Evolutionary conservation across 2,888 invertebrate genomes (phyloP).

Genomic region (Smittia aterrima): DNA sequence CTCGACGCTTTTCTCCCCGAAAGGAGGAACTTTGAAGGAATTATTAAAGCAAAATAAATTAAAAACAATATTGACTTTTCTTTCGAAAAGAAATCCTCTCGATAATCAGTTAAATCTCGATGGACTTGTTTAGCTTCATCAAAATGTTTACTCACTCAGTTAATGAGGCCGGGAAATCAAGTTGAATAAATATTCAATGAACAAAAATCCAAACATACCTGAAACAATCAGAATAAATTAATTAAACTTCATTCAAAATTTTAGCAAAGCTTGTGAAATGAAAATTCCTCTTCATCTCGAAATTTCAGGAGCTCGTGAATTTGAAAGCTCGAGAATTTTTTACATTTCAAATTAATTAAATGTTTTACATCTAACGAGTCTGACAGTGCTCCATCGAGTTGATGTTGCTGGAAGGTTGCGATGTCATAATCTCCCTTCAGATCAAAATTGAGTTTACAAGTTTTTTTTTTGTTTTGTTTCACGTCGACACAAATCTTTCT

Average conservation of each 20-base stretch:
- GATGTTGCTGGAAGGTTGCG: background rate
- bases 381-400: background rate
- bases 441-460: background rate
- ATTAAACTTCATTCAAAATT: background rate
- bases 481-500: background rate
- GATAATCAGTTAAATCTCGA: background rate
- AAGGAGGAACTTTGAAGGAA: too few species aligned
- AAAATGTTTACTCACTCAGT: conserved; percentile 13
- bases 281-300: background rate
- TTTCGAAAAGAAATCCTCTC: too few species aligned
- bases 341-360: background rate
- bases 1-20: too few species aligned
- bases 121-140: background rate
- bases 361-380: background rate
- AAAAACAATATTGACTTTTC: too few species aligned
- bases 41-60: too few species aligned
- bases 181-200: background rate
- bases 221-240: conserved; percentile 19
- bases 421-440: background rate
- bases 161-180: background rate
- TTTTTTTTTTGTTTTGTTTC: background rate
- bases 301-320: background rate
- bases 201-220: conserved; percentile 15
- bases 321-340: background rate
- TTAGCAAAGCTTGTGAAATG: background rate